A percentile compares a stretch with the other conserved stretches of the same genome.
Evolutionary conservation across 2,888 invertebrate species (phyloP).

Genomic region (Cosmia pyralina): DNA sequence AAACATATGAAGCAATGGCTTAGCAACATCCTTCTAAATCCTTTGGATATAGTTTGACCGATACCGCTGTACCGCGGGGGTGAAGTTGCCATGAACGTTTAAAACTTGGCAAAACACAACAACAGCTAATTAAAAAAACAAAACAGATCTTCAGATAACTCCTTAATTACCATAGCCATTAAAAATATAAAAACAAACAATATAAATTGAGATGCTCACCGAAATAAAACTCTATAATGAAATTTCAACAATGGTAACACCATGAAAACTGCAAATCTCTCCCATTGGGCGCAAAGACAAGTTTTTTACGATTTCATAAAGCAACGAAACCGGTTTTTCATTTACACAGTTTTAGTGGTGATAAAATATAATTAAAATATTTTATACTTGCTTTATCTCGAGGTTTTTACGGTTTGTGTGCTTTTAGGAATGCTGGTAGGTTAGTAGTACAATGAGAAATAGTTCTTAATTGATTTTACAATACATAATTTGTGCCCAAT

Average conservation of each 20-base stretch:
- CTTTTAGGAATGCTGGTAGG: constrained; percentile 78
- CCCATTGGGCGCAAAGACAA: constrained; percentile 79
- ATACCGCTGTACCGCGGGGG: no score
- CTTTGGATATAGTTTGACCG: no score
- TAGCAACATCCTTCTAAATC: no score
- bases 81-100: no score
- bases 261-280: constrained; percentile 83
- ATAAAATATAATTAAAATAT: constrained; percentile 91
- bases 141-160: constrained; percentile 47
- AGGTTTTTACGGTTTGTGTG: constrained; percentile 83
- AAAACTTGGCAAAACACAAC: constrained; percentile 17
- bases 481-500: no score
- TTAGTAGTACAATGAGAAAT: constrained; percentile 67
- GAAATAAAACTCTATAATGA: constrained; percentile 78
- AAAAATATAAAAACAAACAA: constrained; percentile 63
- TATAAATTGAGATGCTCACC: constrained; percentile 64
- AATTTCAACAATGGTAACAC: constrained; percentile 85
- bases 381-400: constrained; percentile 87
- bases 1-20: no score
- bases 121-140: constrained; percentile 36
- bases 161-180: constrained; percentile 64
- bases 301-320: constrained; percentile 90
- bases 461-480: not conserved
- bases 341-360: constrained; percentile 89
- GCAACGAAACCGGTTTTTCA: constrained; percentile 88